Evolutionary conservation across 1,140 invertebrate genomes (phyloP).

Genomic region (Drosophila willistoni): DNA sequence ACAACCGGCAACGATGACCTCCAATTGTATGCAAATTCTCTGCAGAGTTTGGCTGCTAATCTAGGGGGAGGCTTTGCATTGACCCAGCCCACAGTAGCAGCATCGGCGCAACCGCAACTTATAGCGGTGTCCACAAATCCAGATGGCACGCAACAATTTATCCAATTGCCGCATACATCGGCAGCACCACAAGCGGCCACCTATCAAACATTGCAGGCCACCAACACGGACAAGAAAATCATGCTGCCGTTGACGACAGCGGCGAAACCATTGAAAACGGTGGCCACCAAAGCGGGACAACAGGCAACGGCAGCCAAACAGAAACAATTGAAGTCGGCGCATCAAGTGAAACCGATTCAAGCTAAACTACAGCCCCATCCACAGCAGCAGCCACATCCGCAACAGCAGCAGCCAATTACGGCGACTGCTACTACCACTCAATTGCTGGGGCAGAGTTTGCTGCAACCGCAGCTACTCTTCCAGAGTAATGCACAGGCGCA

Average conservation of each 20-base stretch:
- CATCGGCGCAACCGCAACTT: constrained; percentile 62
- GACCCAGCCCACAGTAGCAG: constrained; percentile 53
- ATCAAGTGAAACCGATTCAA: constrained; percentile 74
- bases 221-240: constrained; percentile 78
- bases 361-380: constrained; percentile 65
- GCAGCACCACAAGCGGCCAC: constrained; percentile 43
- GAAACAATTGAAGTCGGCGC: constrained; percentile 64
- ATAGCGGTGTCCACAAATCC: constrained; percentile 76
- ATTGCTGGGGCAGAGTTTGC: constrained; percentile 70
- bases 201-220: constrained; percentile 73
- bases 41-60: constrained; percentile 73
- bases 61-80: constrained; percentile 69
- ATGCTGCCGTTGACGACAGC: constrained; percentile 54
- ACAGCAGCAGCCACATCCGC: constrained; percentile 50
- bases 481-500: constrained; percentile 62
- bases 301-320: constrained; percentile 69
- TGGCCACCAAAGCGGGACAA: constrained; percentile 69
- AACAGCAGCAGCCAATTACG: constrained; percentile 46
- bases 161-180: constrained; percentile 66
- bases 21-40: constrained; percentile 69
- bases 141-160: constrained; percentile 77
- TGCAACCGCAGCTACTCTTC: constrained; percentile 72
- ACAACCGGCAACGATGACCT: constrained; percentile 53
- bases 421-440: constrained; percentile 40
- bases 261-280: constrained; percentile 67